Evolutionary conservation across 2,888 invertebrate genomes (phyloP), one percentile per base, ranked within the genome.

Genomic region (Heteromyza rotundicornis): DNA sequence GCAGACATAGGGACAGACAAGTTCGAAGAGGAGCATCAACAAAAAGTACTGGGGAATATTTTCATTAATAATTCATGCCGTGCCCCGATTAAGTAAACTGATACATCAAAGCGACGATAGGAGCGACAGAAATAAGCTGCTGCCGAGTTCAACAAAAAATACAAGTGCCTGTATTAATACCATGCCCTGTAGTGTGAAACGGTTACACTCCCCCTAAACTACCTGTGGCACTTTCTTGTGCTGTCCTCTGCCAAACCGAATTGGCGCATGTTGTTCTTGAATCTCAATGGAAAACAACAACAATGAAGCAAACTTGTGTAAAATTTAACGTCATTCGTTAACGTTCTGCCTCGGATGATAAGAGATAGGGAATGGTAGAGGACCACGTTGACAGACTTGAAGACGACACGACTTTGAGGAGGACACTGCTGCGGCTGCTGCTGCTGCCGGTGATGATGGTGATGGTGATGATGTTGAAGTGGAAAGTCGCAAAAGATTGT

Each of bases 401-500:
- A 7, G 27, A 5, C 10, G 27, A 7, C 27, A 27, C 5, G 27
- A 10, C 27, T 27, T 27, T 3, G 14, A n/a, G 40, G 8, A n/a
- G 10, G 40, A 40, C 14, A n/a, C 3, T 14, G 40, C 3, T 8
- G 8, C 10, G 8, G 14, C 14, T 52, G 40, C 40, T 40, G n/a
- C 14, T 3, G 40, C n/a, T n/a, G 2, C 3, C 14, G 40, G 3
- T 40, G 47, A 35, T 20, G 12, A 54, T 54, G 54, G 49, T 40
- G 52, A 14, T 53, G 50, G 14, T 61, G 57, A 56, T 62, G 57
- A 59, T 56, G 63, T 58, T 59, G 60, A 64, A 55, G 59, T 64
- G 54, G 59, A 58, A 51, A 54, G 27, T 59, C 58, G 60, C 64
- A 67, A 27, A 64, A 65, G 57, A 64, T 65, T 65, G 65, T 68